Percentiles rank a stretch among this genome's conserved stretches.
These are phyloP conservation scores for Boulengeromyrus knoepffleri DNA, from an alignment of 2,113 vertebrate species.

Conservation along the genomic window DNA sequence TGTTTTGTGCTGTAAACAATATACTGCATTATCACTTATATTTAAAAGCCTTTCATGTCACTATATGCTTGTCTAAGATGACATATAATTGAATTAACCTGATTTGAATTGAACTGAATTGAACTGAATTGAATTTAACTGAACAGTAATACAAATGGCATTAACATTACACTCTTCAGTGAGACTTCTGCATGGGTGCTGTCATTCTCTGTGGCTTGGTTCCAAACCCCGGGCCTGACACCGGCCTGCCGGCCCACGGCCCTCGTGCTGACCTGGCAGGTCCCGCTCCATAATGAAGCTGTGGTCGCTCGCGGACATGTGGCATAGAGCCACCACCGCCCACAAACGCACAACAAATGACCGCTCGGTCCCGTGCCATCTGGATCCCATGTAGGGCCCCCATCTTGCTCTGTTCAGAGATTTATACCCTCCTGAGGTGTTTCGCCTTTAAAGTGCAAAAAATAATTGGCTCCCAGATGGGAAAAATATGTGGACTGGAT, in stretches of 20 bases:
- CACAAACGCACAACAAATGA: constrained; percentile 31
- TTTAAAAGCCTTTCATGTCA: not conserved
- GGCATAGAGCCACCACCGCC: constrained; percentile 46
- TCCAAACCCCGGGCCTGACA: not conserved
- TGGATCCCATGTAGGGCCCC: constrained; percentile 53
- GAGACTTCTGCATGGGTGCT: constrained; percentile 35
- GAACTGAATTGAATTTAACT: not conserved
- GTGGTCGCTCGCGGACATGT: constrained; percentile 33
- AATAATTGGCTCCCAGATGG: constrained; percentile 62
- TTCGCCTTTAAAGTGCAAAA: constrained; percentile 52
- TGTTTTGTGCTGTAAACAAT: not conserved
- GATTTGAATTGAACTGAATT: not conserved
- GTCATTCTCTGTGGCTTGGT: not conserved
- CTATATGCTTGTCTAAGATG: not conserved
- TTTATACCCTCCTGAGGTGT: constrained; percentile 60
- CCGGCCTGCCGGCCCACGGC: not conserved
- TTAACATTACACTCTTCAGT: not conserved
- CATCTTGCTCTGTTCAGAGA: constrained; percentile 46
- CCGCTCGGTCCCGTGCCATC: constrained; percentile 45
- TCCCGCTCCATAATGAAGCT: constrained; percentile 40
- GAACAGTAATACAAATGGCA: not conserved
- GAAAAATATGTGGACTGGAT: constrained; percentile 55
- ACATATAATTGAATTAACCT: not conserved
- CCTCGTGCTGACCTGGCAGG: not conserved
- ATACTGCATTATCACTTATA: not conserved